These are phyloP conservation scores for Amyelois transitella DNA, from an alignment of 1,140 invertebrate species.

Conservation along the genomic window DNA sequence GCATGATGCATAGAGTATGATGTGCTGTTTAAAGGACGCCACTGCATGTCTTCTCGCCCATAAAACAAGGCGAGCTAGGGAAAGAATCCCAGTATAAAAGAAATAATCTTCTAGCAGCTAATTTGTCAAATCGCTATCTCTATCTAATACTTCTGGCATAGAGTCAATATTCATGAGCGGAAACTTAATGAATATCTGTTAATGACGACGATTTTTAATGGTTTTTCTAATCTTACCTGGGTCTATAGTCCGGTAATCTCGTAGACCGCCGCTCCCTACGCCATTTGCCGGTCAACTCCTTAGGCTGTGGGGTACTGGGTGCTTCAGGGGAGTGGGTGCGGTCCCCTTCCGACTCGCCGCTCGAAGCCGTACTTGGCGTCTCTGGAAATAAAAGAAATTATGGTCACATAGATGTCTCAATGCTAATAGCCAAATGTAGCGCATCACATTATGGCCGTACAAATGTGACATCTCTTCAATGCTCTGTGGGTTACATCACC, in stretches of 20 bases:
- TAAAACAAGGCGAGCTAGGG: neutral
- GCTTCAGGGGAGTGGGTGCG: slow-evolving; percentile 55
- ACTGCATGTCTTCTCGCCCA: too few relatives aligned
- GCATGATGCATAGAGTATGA: too few relatives aligned
- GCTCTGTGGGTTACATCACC: too few relatives aligned
- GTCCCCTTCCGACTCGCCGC: slow-evolving; percentile 65
- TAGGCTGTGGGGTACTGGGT: slow-evolving; percentile 58
- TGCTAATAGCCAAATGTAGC: too few relatives aligned
- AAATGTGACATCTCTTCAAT: too few relatives aligned
- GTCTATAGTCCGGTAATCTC: slow-evolving; percentile 64
- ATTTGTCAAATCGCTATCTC: too few relatives aligned
- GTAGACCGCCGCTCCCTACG: slow-evolving; percentile 75
- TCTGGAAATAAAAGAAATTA: slow-evolving; percentile 45
- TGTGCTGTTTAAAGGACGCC: too few relatives aligned
- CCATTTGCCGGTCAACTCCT: slow-evolving; percentile 80
- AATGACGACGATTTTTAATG: neutral
- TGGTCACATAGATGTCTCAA: too few relatives aligned
- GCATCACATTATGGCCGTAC: too few relatives aligned
- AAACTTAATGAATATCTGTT: too few relatives aligned
- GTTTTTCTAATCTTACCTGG: slow-evolving; percentile 38
- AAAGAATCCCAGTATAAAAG: neutral
- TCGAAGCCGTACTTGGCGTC: slow-evolving; percentile 64
- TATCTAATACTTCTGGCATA: too few relatives aligned
- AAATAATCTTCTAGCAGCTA: neutral
- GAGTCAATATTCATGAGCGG: too few relatives aligned